Evolutionary conservation across 2,888 invertebrate genomes (phyloP).

Genomic region (Cremastinae sp.): DNA sequence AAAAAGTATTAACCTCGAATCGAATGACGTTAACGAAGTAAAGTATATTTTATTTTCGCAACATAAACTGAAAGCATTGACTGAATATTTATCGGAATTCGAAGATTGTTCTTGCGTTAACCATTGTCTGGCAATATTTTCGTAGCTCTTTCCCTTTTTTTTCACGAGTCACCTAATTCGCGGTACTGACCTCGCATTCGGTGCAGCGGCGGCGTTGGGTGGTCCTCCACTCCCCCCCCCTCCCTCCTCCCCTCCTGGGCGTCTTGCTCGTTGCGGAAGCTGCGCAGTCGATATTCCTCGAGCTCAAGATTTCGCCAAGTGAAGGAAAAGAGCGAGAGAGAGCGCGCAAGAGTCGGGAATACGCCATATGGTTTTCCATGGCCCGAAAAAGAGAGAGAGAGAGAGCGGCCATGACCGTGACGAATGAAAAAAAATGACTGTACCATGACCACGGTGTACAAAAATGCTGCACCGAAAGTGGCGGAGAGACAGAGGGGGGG

Average conservation of each 20-base stretch:
- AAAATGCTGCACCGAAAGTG: conserved; percentile 39
- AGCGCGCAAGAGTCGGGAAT: conserved; percentile 15
- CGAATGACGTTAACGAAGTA: too few species aligned
- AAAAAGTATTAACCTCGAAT: too few species aligned
- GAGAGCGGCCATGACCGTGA: conserved; percentile 58
- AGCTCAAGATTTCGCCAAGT: conserved; percentile 18
- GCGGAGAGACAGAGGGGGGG: conserved; percentile 18
- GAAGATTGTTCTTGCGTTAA: not conserved
- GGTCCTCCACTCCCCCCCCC: conserved; percentile 37
- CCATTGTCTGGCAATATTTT: not conserved
- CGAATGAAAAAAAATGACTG: conserved; percentile 51
- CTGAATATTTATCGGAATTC: conserved; percentile 3
- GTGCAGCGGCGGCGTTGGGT: conserved; percentile 53
- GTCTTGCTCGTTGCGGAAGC: conserved; percentile 60
- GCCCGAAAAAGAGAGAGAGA: conserved; percentile 8
- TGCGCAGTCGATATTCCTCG: conserved; percentile 59
- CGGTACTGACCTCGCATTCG: conserved; percentile 56
- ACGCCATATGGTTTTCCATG: conserved; percentile 56
- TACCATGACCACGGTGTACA: conserved; percentile 55
- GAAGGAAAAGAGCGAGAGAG: conserved; percentile 12
- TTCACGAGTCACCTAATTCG: conserved; percentile 61
- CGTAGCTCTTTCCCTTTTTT: conserved; percentile 27
- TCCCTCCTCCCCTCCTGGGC: conserved; percentile 13
- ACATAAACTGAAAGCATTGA: conserved; percentile 7
- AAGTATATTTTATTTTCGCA: not conserved